Percentiles rank a stretch among this genome's conserved stretches.
These are phyloP conservation scores for Hippocampus mohnikei DNA, from an alignment of 2,113 vertebrate genomes.

Conservation along the genomic window DNA sequence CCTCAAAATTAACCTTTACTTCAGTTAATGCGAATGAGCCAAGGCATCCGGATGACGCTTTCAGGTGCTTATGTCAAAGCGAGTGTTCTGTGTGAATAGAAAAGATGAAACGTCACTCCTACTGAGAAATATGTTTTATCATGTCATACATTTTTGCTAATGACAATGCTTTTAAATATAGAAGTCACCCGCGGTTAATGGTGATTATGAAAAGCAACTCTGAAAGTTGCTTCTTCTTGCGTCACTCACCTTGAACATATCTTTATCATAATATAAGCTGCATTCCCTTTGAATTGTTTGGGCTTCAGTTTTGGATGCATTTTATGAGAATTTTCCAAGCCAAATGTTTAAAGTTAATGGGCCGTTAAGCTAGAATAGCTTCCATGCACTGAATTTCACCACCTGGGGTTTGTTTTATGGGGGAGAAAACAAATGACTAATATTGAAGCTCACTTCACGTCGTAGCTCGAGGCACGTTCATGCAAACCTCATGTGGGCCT, in stretches of 20 bases:
- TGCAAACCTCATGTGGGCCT: conserved; percentile 6
- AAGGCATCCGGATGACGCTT: not conserved
- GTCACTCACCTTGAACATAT: conserved; percentile 29
- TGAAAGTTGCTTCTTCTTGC: not conserved
- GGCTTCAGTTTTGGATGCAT: conserved; percentile 31
- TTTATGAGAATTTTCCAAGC: conserved; percentile 11
- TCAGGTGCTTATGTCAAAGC: not conserved
- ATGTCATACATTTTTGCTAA: not conserved
- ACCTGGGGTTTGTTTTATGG: not conserved
- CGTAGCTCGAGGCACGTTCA: conserved; percentile 2
- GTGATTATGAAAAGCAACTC: not conserved
- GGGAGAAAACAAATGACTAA: conserved; percentile 4
- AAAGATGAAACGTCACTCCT: not conserved
- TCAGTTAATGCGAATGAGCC: not conserved
- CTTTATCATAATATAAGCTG: conserved; percentile 43
- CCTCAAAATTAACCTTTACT: not conserved
- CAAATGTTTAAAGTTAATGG: not conserved
- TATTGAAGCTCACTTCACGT: not conserved
- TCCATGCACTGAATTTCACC: conserved; percentile 15
- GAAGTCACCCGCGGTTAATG: not conserved
- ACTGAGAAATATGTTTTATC: not conserved
- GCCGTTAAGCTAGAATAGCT: not conserved
- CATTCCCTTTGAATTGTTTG: conserved; percentile 18
- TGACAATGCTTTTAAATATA: not conserved
- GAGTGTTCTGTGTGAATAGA: not conserved